A percentile compares a stretch with the other conserved stretches of the same genome.
Evolutionary conservation across 2,888 invertebrate species (phyloP).

Genomic region (Acanthosepion lycidas): DNA sequence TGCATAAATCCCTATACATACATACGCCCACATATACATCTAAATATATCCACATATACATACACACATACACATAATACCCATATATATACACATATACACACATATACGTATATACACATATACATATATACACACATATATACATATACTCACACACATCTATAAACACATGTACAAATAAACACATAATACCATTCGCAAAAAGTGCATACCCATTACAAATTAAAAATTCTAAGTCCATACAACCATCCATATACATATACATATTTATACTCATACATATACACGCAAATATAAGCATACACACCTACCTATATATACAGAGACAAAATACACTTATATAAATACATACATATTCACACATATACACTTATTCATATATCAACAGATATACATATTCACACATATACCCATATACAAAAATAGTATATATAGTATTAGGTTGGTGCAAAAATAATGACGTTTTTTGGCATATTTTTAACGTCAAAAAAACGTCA

Average conservation of each 20-base stretch:
- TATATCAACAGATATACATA: not conserved
- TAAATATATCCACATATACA: not conserved
- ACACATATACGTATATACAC: not conserved
- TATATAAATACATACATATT: not conserved
- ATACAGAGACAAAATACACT: not conserved
- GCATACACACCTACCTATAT: not conserved
- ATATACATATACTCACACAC: not conserved
- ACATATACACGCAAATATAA: not conserved
- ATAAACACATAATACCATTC: no score
- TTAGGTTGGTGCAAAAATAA: no score
- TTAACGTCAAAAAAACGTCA: no score
- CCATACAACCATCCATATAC: not conserved
- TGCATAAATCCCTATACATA: not conserved
- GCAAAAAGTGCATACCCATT: no score
- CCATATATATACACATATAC: not conserved
- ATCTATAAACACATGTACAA: not conserved
- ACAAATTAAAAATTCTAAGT: no score
- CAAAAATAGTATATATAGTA: no score
- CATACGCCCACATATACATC: not conserved
- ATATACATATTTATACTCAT: conserved; percentile 24
- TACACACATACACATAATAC: not conserved
- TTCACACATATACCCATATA: no score
- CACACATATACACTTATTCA: conserved; percentile 35
- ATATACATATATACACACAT: not conserved
- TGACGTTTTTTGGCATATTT: no score